Evolutionary conservation across 1,140 invertebrate species (phyloP).

Genomic region (Asbolus verrucosus): DNA sequence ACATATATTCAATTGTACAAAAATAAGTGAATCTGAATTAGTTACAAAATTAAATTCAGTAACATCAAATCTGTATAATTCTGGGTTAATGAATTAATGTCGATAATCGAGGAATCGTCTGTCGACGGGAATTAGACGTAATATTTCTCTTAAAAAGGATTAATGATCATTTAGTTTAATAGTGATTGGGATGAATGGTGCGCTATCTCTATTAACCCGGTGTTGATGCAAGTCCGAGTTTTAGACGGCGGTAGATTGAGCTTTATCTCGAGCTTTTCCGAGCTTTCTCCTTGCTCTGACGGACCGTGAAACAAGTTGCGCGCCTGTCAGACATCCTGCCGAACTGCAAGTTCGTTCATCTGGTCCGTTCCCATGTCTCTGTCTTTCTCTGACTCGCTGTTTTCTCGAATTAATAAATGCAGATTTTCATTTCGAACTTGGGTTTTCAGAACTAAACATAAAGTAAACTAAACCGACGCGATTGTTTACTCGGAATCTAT

Average conservation of each 20-base stretch:
- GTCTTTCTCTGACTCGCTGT: conserved; percentile 12
- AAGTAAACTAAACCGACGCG: conserved; percentile 18
- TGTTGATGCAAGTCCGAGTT: conserved; percentile 51
- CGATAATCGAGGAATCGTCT: conserved; percentile 48
- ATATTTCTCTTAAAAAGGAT: conserved; percentile 56
- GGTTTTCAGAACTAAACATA: conserved; percentile 6
- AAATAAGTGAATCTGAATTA: not conserved
- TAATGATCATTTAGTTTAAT: conserved; percentile 56
- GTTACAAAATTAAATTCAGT: not conserved
- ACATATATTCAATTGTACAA: conserved; percentile 4
- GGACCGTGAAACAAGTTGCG: conserved; percentile 59
- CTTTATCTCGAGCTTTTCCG: conserved; percentile 52
- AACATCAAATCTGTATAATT: not conserved
- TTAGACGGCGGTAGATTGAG: conserved; percentile 45
- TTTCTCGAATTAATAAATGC: conserved; percentile 25
- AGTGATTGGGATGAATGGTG: conserved; percentile 56
- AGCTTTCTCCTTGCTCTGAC: conserved; percentile 55
- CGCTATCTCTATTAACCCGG: conserved; percentile 53
- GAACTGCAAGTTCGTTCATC: conserved; percentile 40
- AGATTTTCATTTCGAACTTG: conserved; percentile 28
- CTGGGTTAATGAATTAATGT: conserved; percentile 46
- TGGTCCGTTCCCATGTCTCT: conserved; percentile 43
- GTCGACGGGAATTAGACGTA: conserved; percentile 41
- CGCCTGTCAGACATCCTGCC: conserved; percentile 48
- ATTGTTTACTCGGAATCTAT: conserved; percentile 23